These are phyloP conservation scores for Geococcyx californianus DNA, from an alignment of 2,113 vertebrate species.

Conservation along the genomic window DNA sequence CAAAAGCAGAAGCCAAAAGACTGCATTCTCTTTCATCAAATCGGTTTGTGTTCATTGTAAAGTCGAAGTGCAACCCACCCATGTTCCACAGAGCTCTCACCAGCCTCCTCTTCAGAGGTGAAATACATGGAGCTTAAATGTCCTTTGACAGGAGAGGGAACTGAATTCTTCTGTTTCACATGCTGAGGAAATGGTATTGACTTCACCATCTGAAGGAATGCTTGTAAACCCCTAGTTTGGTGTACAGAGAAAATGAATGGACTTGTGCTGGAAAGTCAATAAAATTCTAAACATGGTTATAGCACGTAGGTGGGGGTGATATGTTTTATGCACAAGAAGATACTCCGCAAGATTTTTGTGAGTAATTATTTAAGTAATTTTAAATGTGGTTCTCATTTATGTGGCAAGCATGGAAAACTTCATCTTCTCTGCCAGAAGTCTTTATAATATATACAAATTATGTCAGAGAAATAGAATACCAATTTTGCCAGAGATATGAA, in stretches of 20 bases:
- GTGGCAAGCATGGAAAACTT: background rate
- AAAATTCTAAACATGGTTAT: background rate
- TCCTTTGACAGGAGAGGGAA: background rate
- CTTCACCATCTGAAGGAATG: background rate
- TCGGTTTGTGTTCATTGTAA: background rate
- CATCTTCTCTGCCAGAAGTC: background rate
- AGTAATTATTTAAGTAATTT: background rate
- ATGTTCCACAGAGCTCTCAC: background rate
- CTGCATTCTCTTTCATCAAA: background rate
- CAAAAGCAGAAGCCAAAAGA: background rate
- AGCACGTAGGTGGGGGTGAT: background rate
- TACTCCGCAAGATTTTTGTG: background rate
- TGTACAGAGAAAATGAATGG: background rate
- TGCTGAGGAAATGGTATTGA: background rate
- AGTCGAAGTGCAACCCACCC: background rate
- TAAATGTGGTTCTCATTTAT: background rate
- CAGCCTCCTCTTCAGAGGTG: background rate
- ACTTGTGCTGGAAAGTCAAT: background rate
- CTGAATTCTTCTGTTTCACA: background rate
- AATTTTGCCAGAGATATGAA: background rate
- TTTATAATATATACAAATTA: background rate
- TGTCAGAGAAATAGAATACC: background rate
- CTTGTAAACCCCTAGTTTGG: background rate
- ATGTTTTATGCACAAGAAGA: background rate
- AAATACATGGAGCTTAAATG: background rate